These are phyloP conservation scores for Hypomesus transpacificus DNA, from an alignment of 2,113 vertebrate genomes.

Conservation along the genomic window DNA sequence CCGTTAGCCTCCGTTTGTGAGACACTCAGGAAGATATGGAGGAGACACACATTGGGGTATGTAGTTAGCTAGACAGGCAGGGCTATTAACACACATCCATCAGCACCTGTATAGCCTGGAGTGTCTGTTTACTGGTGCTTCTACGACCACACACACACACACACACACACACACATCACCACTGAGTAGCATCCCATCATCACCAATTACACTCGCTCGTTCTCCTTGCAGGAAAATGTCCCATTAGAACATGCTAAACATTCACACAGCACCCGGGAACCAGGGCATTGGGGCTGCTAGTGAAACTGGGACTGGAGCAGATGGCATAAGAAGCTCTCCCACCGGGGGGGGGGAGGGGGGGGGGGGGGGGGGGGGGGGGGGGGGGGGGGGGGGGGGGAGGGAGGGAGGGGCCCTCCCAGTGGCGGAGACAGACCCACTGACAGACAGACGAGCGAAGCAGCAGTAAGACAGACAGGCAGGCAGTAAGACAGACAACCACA, in stretches of 20 bases:
- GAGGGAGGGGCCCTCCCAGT: neutral
- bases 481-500: no score
- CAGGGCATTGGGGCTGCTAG: constrained; percentile 27
- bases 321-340: constrained; percentile 55
- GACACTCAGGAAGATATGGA: neutral
- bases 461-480: no score
- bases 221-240: constrained; percentile 21
- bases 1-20: constrained; percentile 35
- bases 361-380: constrained; percentile 5
- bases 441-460: no score
- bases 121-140: constrained; percentile 5
- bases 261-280: constrained; percentile 33
- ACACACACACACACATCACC: neutral
- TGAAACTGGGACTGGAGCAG: constrained; percentile 57
- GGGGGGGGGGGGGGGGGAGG: neutral
- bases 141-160: neutral
- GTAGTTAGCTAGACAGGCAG: constrained; percentile 6
- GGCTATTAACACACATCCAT: constrained; percentile 39
- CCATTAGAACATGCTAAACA: constrained; percentile 34
- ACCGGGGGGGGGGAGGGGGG: constrained; percentile 17
- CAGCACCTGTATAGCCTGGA: constrained; percentile 17
- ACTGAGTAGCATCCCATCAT: constrained; percentile 31
- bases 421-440: no score
- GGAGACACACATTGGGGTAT: constrained; percentile 24
- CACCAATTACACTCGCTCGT: neutral